Evolutionary conservation across 2,797 vertebrate genomes (phyloP).

Genomic region (Leptatherina wallacei): DNA sequence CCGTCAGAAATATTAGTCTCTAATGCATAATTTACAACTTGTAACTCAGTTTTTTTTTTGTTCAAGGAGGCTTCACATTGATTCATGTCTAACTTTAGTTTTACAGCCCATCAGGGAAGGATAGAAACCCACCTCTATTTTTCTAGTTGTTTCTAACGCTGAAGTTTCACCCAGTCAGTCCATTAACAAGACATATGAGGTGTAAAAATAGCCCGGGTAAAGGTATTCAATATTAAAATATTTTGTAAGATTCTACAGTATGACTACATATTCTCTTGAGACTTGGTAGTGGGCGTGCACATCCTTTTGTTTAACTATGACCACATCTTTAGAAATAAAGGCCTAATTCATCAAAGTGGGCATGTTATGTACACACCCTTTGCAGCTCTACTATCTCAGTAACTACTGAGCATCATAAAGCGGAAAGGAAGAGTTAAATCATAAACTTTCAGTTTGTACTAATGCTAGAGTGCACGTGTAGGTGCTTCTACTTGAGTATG

Average conservation of each 20-base stretch:
- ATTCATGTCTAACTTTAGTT: constrained; percentile 77
- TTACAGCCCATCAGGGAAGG: constrained; percentile 70
- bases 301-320: constrained; percentile 45
- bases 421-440: constrained; percentile 18
- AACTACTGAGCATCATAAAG: not conserved
- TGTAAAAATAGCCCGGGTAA: constrained; percentile 63
- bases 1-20: constrained; percentile 83
- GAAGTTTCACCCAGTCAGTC: constrained; percentile 50
- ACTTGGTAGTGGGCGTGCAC: constrained; percentile 4
- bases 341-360: constrained; percentile 44
- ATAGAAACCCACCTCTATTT: constrained; percentile 71
- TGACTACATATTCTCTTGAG: constrained; percentile 23
- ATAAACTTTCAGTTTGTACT: not conserved
- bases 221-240: constrained; percentile 55
- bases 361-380: constrained; percentile 36
- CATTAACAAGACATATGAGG: constrained; percentile 68
- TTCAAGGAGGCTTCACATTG: constrained; percentile 69
- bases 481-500: constrained; percentile 19
- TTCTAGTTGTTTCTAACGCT: constrained; percentile 60
- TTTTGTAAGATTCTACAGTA: constrained; percentile 30
- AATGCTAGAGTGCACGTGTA: not conserved
- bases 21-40: constrained; percentile 81
- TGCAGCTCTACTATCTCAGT: constrained; percentile 21
- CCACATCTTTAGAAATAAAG: constrained; percentile 40
- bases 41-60: constrained; percentile 69